A percentile compares a stretch with the other conserved stretches of the same genome.
These are phyloP conservation scores for Myrmecophaga tridactyla DNA, from an alignment of 2,113 vertebrate genomes.

Conservation along the genomic window DNA sequence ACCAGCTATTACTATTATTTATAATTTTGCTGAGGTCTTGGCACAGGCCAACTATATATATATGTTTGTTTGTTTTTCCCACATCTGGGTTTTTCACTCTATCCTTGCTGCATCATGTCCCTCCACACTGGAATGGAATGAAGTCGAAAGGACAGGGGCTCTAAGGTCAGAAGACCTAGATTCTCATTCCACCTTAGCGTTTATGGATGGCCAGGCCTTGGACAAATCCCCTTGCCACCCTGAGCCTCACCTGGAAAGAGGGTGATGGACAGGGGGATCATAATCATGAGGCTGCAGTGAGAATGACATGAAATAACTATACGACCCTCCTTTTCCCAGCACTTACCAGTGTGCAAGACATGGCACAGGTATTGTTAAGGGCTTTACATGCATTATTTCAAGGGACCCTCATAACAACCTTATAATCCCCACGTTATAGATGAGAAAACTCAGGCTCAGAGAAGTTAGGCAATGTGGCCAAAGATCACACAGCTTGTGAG, in stretches of 20 bases:
- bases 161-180: background rate
- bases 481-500: background rate
- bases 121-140: background rate
- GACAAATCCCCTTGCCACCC: background rate
- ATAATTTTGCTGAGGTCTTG: background rate
- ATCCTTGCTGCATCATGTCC: background rate
- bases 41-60: background rate
- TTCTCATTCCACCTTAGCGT: background rate
- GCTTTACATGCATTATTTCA: background rate
- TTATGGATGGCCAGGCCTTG: background rate
- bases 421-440: background rate
- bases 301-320: background rate
- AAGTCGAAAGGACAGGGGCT: background rate
- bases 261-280: too few species aligned
- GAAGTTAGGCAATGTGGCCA: background rate
- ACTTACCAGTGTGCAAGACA: too few species aligned
- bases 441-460: background rate
- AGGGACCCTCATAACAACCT: background rate
- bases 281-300: background rate
- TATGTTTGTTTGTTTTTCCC: too few species aligned
- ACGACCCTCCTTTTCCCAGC: background rate
- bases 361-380: too few species aligned
- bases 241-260: background rate
- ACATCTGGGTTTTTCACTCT: accelerated
- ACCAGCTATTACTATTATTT: background rate